Evolutionary conservation across 2,888 invertebrate genomes (phyloP), one percentile per base, ranked within the genome.

Genomic region (Dyspetes luteomarginatus): DNA sequence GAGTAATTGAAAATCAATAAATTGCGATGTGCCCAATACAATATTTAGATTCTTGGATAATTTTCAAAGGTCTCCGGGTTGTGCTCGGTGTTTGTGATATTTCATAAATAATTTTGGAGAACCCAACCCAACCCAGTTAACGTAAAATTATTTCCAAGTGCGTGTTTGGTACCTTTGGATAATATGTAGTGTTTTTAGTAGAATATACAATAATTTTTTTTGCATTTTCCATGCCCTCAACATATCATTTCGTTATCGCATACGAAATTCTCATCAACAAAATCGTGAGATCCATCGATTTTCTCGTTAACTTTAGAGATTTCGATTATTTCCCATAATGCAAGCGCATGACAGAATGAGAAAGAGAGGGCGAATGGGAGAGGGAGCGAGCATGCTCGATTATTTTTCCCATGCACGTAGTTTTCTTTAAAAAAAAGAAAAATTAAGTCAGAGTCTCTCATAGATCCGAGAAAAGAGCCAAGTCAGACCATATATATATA

Each of bases 401-500:
- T 60, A 41, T 67, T 36, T 74, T 62, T 43, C 55, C 56, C 45
- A 69, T 71, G 45, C 22, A 36, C 36, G 36, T 2, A 36, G 36
- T 36, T 36, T 36, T 36, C 36, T 36, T 65, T 41, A 12, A 5
- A 3, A 36, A 55, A 24, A 55, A 55, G 7, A 7, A 4, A 7
- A 36, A 12, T 12, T 7, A 36, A 7, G 36, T 36, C 36, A 36
- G 48, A 36, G 9, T 36, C 36, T 48, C 15, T 4, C 48, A 48
- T 48, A 17, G 48, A 48, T 48, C 48, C 30, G n/a, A 36, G 41
- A 19, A 36, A 60, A 19, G 12, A 36, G 36, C 36, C 36, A 36
- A 36, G 36, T 72, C 60, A 24, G 50, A 62, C 24, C 72, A 41
- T 60, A 36, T 75, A 52, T 73, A 76, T 67, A n/a, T n/a, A n/a